Base-by-base conservation (phyloP, 2,113 vertebrate species). In the Macaca nemestrina region DNA sequence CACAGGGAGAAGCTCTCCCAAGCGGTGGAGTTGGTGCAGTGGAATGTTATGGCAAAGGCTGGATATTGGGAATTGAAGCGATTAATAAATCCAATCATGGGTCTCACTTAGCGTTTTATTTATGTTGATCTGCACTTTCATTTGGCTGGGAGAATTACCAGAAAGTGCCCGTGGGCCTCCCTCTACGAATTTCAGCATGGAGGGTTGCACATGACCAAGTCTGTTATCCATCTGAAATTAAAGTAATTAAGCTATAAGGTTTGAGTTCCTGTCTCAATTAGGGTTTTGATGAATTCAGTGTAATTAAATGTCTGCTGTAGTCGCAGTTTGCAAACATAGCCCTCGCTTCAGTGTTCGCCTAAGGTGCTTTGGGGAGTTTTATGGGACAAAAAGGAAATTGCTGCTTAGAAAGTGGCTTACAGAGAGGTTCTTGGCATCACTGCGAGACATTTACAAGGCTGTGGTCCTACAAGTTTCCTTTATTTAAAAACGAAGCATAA, bases 191-290 rank as follows among this genome's bases (percentile, higher is more conserved):
- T 97, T 72, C 30, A 17, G 90, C 0, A 0, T 87, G 91, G 98
- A 98, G 98, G 35, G 88, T 88, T 38, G 3, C 82, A 81, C 35
- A 0, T 35, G 97, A 96, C 93, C 94, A 96, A 96, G 93, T 79
- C 64, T 97, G 91, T 96, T 96, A 76, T 97, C 98, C 13, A 93
- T 97, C 93, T 97, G 97, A 98, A 98, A 98, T 98, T 93, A 98
- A 98, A 98, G 97, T 92, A 97, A 98, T 98, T 98, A 98, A 95
- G 85, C 50, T 79, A 35, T 95, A 97, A 98, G 97, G 97, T 88
- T 95, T 87, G 96, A 98, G 97, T 94, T 96, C 90, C 98, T 97
- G 97, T 98, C 98, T 98, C 98, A 98, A 94, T 98, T 98, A 98
- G 97, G 93, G 96, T 94, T 93, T 43, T 98, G 98, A 98, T 98